Evolutionary conservation across 2,113 vertebrate species (phyloP).

Genomic region (Chinchilla lanigera): DNA sequence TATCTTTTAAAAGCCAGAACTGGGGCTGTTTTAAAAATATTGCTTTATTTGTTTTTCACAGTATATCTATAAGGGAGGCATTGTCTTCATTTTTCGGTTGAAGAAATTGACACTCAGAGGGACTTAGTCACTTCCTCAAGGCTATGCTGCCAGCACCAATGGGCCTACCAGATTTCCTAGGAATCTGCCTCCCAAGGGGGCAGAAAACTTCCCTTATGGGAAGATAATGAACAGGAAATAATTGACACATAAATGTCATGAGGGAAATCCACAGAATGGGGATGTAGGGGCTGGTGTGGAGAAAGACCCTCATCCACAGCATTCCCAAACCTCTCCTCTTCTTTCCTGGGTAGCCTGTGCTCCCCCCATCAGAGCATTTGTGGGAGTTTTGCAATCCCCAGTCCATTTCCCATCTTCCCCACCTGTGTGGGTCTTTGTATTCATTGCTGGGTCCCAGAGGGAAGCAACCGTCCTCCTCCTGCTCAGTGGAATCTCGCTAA

Average conservation of each 20-base stretch:
- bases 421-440: not conserved
- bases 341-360: not conserved
- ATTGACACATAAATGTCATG: not conserved
- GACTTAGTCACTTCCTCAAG: not conserved
- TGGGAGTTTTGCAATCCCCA: not conserved
- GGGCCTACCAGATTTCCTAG: not conserved
- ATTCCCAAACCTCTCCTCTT: not conserved
- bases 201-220: not conserved
- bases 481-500: not conserved
- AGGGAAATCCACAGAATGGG: not conserved
- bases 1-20: not conserved
- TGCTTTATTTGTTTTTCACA: conserved; percentile 16
- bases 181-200: not conserved
- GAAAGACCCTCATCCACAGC: not conserved
- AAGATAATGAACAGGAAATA: not conserved
- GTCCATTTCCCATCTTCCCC: not conserved
- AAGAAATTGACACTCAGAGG: not conserved
- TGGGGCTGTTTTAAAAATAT: not conserved
- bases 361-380: not conserved
- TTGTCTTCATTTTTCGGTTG: not conserved
- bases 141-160: not conserved
- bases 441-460: not conserved
- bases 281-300: not conserved
- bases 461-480: not conserved
- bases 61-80: not conserved